Evolutionary conservation across 2,888 invertebrate species (phyloP).

Genomic region (Lamproptera curius): DNA sequence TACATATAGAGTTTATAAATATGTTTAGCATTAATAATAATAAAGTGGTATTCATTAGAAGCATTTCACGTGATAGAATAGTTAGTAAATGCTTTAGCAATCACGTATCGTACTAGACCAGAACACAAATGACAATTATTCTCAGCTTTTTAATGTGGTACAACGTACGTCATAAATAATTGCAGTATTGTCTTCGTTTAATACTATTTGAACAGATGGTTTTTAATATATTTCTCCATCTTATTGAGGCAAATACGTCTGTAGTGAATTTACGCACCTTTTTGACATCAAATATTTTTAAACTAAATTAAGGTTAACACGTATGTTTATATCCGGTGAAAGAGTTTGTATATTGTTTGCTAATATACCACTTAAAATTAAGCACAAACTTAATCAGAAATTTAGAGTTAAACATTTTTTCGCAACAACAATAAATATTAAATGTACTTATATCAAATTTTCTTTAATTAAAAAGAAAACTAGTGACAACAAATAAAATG

Average conservation of each 20-base stretch:
- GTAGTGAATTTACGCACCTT: neutral
- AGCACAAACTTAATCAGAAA: neutral
- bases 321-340: too few relatives aligned
- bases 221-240: neutral
- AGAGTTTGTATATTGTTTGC: too few relatives aligned
- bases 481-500: too few relatives aligned
- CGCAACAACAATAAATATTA: too few relatives aligned
- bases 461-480: too few relatives aligned
- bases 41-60: too few relatives aligned
- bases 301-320: neutral
- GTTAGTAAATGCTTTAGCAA: too few relatives aligned
- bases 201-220: slow-evolving; percentile 13
- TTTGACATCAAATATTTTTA: neutral
- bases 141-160: neutral
- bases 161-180: slow-evolving; percentile 2
- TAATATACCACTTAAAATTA: neutral
- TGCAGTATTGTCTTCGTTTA: slow-evolving; percentile 1
- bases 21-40: too few relatives aligned
- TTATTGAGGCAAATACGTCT: neutral
- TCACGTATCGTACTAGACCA: too few relatives aligned
- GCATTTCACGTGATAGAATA: too few relatives aligned
- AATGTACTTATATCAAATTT: too few relatives aligned
- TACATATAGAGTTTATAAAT: too few relatives aligned
- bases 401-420: neutral
- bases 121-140: neutral